Percentiles rank a stretch among this genome's conserved stretches.
phyloP scores from a whole-genome alignment of 2,888 invertebrate genomes.

The Dasysyrphus albostriatus region DNA sequence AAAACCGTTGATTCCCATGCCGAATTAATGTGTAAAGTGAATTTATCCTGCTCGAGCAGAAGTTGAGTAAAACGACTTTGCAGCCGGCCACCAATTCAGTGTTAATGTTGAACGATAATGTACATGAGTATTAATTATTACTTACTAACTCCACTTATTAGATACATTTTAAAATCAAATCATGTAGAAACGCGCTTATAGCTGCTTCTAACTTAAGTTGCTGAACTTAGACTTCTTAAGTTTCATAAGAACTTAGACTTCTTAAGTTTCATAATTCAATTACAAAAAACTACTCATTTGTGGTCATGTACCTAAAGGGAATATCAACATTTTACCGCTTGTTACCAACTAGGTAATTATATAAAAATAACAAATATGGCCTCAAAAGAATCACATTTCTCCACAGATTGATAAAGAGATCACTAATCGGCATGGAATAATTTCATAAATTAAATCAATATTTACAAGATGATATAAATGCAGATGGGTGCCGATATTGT shows the following conservation, averaged over 20 bases:
- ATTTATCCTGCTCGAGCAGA: too few species aligned
- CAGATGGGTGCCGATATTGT: constrained; percentile 24
- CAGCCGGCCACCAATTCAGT: too few species aligned
- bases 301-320: constrained; percentile 31
- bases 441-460: constrained; percentile 22
- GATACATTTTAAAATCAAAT: too few species aligned
- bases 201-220: background rate
- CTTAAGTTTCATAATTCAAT: background rate
- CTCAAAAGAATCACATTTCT: constrained; percentile 62
- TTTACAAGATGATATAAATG: constrained; percentile 48
- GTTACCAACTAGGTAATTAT: constrained; percentile 5
- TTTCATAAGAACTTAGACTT: too few species aligned
- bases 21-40: too few species aligned
- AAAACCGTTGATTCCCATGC: too few species aligned
- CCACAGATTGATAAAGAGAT: constrained; percentile 23
- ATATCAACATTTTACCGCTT: constrained; percentile 28
- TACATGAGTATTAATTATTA: too few species aligned
- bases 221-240: constrained; percentile 8
- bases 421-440: constrained; percentile 8
- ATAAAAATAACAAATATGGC: constrained; percentile 53
- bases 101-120: too few species aligned
- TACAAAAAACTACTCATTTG: constrained; percentile 22
- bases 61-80: too few species aligned
- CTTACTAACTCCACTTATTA: too few species aligned
- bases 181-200: too few species aligned